Conservation (phyloP, 2,113 vertebrate species). For the Chlamydotis undulata region DNA sequence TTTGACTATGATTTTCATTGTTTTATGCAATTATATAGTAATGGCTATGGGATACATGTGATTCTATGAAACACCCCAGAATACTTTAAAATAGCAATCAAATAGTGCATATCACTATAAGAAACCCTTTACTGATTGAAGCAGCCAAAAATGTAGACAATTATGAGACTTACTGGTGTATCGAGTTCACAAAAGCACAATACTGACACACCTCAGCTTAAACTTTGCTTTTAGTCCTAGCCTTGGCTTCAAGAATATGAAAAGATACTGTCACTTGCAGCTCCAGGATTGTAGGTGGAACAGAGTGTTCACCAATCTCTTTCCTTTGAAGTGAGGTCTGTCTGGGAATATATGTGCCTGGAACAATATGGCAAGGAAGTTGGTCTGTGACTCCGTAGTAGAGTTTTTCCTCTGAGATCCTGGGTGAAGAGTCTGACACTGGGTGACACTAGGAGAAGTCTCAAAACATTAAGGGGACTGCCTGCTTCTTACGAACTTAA, state of each 20-base stretch:
- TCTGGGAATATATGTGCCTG: not conserved
- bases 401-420: not conserved
- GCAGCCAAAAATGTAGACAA: not conserved
- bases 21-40: not conserved
- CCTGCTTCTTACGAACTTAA: not conserved
- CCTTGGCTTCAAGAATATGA: not conserved
- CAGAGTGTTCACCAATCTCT: not conserved
- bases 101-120: not conserved
- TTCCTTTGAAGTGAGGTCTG: not conserved
- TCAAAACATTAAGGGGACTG: not conserved
- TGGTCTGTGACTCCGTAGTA: not conserved
- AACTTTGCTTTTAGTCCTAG: not conserved
- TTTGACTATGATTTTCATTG: not conserved
- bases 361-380: not conserved
- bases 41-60: not conserved
- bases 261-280: not conserved
- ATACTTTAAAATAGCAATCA: not conserved
- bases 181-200: not conserved
- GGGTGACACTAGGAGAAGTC: not conserved
- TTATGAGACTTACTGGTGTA: not conserved
- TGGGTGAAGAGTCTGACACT: not conserved
- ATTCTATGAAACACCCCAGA: not conserved
- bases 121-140: not conserved
- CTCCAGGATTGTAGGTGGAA: not conserved
- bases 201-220: not conserved